Base-by-base conservation (phyloP, 2,888 invertebrate genomes). In the Trichacis sp. region DNA sequence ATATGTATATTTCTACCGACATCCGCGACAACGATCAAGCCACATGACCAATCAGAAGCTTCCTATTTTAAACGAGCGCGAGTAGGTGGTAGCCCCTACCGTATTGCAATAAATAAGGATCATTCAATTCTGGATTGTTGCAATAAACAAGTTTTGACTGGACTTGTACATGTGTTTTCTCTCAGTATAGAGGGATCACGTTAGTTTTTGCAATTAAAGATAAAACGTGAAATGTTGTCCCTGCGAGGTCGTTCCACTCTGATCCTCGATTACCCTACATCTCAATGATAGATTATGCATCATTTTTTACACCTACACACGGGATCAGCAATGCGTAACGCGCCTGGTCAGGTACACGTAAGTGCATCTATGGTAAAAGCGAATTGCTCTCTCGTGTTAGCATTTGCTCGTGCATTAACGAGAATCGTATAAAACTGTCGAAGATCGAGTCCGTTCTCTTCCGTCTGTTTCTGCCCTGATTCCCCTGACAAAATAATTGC, bases 181-280 rank as follows among this genome's bases (percentile, higher is more conserved):
- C 15, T 15, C 3, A 8, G 1, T 14, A n/a, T 17, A 18, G 6
- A 42, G 14, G n/a, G 8, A 15, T 2, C 6, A 42, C 11, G 5
- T 15, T 15, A 11, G 17, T 1, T 14, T 4, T 12, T n/a, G 46
- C 46, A 24, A 46, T 4, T 54, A 55, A 40, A 58, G 57, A 48
- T 52, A 36, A 52, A 63, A 52, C 43, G 56, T 54, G 55, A 47
- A 54, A 15, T 53, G 47, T 51, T 52, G 58, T 62, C 52, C 56
- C 53, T 62, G 50, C 62, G 51, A 52, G 50, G 40, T 45, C 51
- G 69, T 65, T 40, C 69, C 65, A 69, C 64, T 69, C 67, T 29
- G 49, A 38, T 50, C 62, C 52, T 56, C 64, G 63, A 69, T 56
- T 71, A 73, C 61, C 71, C 73, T 67, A 73, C 71, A 69, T 73